A percentile compares a stretch with the other conserved stretches of the same genome.
phyloP scores from a whole-genome alignment of 2,113 vertebrate species.

The Sylvietta virens region DNA sequence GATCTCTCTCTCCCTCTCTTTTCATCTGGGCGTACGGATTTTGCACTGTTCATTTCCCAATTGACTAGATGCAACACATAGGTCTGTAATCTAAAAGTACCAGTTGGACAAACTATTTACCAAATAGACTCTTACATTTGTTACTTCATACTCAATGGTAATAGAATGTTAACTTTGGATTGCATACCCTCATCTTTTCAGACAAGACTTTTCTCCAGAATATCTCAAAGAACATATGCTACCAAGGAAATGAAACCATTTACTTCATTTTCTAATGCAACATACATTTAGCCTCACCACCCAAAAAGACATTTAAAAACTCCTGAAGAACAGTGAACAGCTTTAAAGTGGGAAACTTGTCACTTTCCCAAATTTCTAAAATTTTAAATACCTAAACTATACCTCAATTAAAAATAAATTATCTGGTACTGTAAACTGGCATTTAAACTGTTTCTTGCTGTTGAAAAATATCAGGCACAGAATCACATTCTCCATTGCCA shows the following conservation, averaged over 20 bases:
- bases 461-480: slow-evolving; percentile 42
- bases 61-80: background rate
- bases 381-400: slow-evolving; percentile 51
- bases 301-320: slow-evolving; percentile 18
- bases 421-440: slow-evolving; percentile 48
- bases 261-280: background rate
- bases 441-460: slow-evolving; percentile 16
- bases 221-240: background rate
- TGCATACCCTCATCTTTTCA: background rate
- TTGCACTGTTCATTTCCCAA: background rate
- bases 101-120: background rate
- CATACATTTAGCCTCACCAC: background rate
- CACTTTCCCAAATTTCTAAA: slow-evolving; percentile 48
- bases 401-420: slow-evolving; percentile 59
- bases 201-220: background rate
- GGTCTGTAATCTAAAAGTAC: background rate
- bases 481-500: slow-evolving; percentile 75
- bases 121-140: background rate
- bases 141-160: background rate
- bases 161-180: background rate
- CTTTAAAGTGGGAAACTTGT: slow-evolving; percentile 36
- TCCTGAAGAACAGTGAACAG: slow-evolving; percentile 21
- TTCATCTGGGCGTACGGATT: background rate
- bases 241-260: background rate
- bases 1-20: background rate